These are phyloP conservation scores for Cheilinus undulatus DNA, from an alignment of 2,113 vertebrate species.

Conservation along the genomic window DNA sequence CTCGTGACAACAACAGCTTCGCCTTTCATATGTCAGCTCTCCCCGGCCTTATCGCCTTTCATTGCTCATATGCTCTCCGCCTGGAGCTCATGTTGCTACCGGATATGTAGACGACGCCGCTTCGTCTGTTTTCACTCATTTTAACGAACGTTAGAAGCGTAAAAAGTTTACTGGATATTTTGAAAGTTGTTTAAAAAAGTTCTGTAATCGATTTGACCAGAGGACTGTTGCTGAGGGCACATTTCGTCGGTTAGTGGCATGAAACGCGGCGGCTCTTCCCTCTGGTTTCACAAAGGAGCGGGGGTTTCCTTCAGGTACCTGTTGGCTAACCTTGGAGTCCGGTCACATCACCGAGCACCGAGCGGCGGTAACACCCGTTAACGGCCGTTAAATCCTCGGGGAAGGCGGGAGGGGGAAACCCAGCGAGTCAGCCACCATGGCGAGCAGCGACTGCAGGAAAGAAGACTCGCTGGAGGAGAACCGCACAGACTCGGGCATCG, in stretches of 20 bases:
- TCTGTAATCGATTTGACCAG: neutral
- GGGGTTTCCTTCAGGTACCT: constrained; percentile 58
- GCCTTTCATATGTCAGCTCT: constrained; percentile 63
- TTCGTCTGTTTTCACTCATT: neutral
- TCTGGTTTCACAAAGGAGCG: constrained; percentile 69
- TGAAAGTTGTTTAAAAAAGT: neutral
- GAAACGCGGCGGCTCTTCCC: constrained; percentile 68
- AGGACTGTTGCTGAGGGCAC: neutral
- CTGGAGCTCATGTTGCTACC: constrained; percentile 52
- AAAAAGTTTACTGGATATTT: neutral
- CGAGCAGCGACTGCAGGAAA: constrained; percentile 71
- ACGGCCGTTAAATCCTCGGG: constrained; percentile 30
- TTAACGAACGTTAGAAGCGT: neutral
- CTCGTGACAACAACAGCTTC: constrained; percentile 74
- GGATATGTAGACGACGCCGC: constrained; percentile 63
- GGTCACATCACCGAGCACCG: constrained; percentile 45
- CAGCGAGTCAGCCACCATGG: constrained; percentile 67
- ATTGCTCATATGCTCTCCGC: constrained; percentile 59
- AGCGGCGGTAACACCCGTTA: constrained; percentile 43
- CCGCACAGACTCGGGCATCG: constrained; percentile 81
- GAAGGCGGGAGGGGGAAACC: constrained; percentile 28
- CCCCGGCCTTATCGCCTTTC: constrained; percentile 61
- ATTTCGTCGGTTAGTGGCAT: constrained; percentile 68
- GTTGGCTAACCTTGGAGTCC: constrained; percentile 16
- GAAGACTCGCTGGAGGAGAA: constrained; percentile 75